Base-by-base conservation (phyloP, 2,888 invertebrate species). In the Autographa pulchrina region DNA sequence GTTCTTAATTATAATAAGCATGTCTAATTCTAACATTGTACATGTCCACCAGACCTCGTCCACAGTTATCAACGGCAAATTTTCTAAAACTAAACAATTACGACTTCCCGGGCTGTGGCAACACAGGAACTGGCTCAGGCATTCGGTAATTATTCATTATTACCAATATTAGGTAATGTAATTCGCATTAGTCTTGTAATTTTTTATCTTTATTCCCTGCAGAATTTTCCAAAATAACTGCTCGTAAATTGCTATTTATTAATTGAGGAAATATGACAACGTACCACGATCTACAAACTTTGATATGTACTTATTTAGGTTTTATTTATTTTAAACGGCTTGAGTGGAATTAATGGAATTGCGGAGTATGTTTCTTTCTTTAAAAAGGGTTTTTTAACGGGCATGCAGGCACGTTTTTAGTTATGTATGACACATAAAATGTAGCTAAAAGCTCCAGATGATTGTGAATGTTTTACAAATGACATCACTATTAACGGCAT, bases 61-160 rank as follows among this genome's bases (percentile, higher is more conserved):
- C 25, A 52, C 75, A 70, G 87, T 87, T 86, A 77, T 75, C 52
- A 65, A 79, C 83, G 85, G 77, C 68, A 80, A 48, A 83, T 85
- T 88, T 86, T 86, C 75, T 80, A 81, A 79, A 81, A 84, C 59
- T 71, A 63, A 80, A 70, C 80, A 80, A 85, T 86, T 83, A 82
- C 38, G n/a, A 85, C 74, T 87, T 88, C 84, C 89, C 81, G 83
- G 79, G 54, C 68, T 74, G 65, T 65, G 48, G 72, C 71, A 78
- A 82, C 75, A 70, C 77, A 85, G 88, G 88, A 82, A 86, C 76
- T 72, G 38, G 14, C 9, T 60, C 18, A 79, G 77, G 64, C 61
- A 68, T 66, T 32, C 20, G 9, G 5, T 63, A 68, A 64, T 58
- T 64, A 74, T 74, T 70, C 62, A 64, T 48, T 65, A 76, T 60